A percentile compares a stretch with the other conserved stretches of the same genome.
phyloP scores from a whole-genome alignment of 2,797 vertebrate genomes.

The Menidia menidia region DNA sequence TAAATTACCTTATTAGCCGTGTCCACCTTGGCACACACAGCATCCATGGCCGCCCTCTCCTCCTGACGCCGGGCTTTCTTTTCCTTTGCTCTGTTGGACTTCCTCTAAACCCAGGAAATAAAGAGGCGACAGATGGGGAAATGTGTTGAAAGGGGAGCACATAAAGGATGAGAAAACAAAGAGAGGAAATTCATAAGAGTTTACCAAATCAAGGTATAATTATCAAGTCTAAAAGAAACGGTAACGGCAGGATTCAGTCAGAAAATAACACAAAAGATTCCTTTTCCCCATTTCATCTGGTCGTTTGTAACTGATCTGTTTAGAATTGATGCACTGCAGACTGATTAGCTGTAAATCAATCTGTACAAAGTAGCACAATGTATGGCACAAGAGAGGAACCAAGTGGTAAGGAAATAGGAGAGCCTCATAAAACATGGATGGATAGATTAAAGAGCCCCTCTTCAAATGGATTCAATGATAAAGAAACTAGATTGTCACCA shows the following conservation, averaged over 20 bases:
- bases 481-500: neutral
- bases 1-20: slow-evolving; percentile 91
- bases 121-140: neutral
- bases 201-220: neutral
- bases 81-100: slow-evolving; percentile 92
- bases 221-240: neutral
- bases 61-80: slow-evolving; percentile 93
- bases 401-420: neutral
- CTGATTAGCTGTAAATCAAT: too few species aligned
- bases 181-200: neutral
- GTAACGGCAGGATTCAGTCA: neutral
- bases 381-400: neutral
- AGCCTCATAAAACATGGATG: neutral
- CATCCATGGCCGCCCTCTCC: slow-evolving; percentile 94
- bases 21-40: slow-evolving; percentile 93
- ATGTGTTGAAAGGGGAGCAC: neutral
- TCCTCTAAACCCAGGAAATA: slow-evolving; percentile 82
- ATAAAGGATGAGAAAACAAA: neutral
- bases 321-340: neutral
- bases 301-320: slow-evolving; percentile 3
- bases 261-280: neutral
- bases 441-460: neutral
- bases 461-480: neutral
- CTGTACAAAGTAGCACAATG: too few species aligned
- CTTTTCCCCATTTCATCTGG: neutral